These are phyloP conservation scores for Sphinx pinastri DNA, from an alignment of 2,888 invertebrate genomes.

Conservation along the genomic window DNA sequence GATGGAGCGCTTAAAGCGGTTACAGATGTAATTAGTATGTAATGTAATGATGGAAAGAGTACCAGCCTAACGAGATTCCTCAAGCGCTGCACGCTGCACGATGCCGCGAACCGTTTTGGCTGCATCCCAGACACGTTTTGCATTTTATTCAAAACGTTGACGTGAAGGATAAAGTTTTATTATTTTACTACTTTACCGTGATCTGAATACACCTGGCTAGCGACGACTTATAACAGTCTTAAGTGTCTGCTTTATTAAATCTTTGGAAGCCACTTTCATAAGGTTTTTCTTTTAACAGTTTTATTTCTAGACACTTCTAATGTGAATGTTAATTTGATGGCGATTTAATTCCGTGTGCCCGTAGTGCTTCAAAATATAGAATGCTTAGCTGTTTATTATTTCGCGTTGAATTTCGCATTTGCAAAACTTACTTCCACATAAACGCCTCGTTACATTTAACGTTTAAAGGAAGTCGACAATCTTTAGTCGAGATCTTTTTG, in stretches of 20 bases:
- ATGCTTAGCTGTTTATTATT: neutral
- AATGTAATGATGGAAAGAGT: conserved; percentile 18
- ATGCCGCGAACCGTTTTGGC: conserved; percentile 64
- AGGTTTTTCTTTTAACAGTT: too few relatives aligned
- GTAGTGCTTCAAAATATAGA: neutral
- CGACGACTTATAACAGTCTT: neutral
- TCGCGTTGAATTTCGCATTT: neutral
- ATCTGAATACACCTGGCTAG: conserved; percentile 65
- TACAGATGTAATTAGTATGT: conserved; percentile 1
- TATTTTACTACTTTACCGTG: conserved; percentile 82
- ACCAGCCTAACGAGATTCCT: conserved; percentile 45
- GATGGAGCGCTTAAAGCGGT: neutral
- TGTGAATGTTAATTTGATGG: neutral
- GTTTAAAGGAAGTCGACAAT: conserved; percentile 15
- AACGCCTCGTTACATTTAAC: conserved; percentile 12
- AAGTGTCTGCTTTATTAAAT: conserved; percentile 1
- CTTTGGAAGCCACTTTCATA: neutral
- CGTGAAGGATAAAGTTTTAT: conserved; percentile 81
- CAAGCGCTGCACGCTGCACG: conserved; percentile 35
- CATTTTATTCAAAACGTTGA: conserved; percentile 83
- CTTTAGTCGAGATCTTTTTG: conserved; percentile 2
- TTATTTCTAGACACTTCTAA: neutral
- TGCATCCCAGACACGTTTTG: conserved; percentile 81
- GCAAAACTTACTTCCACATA: neutral
- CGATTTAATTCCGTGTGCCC: too few relatives aligned